phyloP scores from a whole-genome alignment of 2,797 vertebrate species.

The Aulostomus chinensis region DNA sequence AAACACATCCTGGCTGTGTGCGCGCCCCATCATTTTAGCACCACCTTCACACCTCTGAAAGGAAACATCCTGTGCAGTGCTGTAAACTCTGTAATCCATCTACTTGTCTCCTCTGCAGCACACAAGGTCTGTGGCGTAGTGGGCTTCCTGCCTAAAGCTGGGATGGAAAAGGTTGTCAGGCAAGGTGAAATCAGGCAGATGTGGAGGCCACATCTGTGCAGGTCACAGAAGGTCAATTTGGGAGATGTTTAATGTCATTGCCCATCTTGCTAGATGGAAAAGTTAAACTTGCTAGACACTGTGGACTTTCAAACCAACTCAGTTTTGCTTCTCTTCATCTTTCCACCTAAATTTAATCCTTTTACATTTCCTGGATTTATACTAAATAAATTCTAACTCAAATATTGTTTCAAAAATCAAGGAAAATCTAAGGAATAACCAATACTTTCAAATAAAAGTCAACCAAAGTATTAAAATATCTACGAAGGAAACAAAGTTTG shows the following conservation, averaged over 20 bases:
- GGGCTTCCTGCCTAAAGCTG: slow-evolving; percentile 30
- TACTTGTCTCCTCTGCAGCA: slow-evolving; percentile 38
- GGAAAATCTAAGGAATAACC: too few species aligned
- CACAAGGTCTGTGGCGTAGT: slow-evolving; percentile 10
- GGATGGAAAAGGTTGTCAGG: slow-evolving; percentile 24
- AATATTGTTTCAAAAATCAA: too few species aligned
- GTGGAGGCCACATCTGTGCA: slow-evolving; percentile 43
- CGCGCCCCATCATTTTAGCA: slow-evolving; percentile 36
- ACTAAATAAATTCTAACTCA: too few species aligned
- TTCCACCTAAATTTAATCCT: too few species aligned
- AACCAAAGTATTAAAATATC: too few species aligned
- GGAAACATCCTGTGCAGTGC: slow-evolving; percentile 55
- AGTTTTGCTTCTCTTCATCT: too few species aligned
- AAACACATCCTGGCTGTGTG: slow-evolving; percentile 2
- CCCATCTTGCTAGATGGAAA: slow-evolving; percentile 17
- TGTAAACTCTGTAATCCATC: slow-evolving; percentile 59
- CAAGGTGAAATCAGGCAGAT: slow-evolving; percentile 42
- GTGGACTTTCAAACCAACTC: too few species aligned
- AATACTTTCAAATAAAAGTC: too few species aligned
- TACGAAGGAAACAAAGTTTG: too few species aligned
- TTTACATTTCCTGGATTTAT: too few species aligned
- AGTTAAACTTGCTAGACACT: too few species aligned
- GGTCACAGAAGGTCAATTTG: slow-evolving; percentile 24
- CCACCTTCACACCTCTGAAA: slow-evolving; percentile 66
- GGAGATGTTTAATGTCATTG: slow-evolving; percentile 22